These are phyloP conservation scores for Gavialis gangeticus DNA, from an alignment of 2,113 vertebrate genomes.

Conservation along the genomic window DNA sequence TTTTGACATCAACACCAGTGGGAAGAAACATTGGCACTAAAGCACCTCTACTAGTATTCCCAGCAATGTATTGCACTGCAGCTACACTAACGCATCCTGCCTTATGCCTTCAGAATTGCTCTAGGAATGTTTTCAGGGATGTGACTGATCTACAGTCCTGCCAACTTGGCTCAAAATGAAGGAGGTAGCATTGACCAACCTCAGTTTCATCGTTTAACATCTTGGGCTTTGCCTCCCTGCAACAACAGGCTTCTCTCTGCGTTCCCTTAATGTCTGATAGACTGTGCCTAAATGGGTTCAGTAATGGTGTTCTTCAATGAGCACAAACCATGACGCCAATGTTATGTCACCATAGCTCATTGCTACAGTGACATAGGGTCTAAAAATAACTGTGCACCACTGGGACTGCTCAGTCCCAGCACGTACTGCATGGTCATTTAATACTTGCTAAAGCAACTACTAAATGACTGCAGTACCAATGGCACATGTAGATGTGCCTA, in stretches of 20 bases:
- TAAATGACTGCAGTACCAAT: no score
- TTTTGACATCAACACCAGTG: conserved; percentile 51
- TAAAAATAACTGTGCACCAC: no score
- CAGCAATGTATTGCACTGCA: background rate
- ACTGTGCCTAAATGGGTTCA: background rate
- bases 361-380: background rate
- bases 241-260: background rate
- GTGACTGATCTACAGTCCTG: background rate
- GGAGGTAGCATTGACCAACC: background rate
- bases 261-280: background rate
- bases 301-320: background rate
- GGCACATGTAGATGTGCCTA: no score
- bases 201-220: background rate
- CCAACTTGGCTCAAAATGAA: background rate
- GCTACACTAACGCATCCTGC: conserved; percentile 1
- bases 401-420: no score
- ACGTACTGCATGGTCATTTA: no score
- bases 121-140: background rate
- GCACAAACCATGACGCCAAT: no score
- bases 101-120: background rate
- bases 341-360: background rate
- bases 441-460: no score
- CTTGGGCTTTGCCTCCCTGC: background rate
- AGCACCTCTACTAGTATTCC: conserved; percentile 31
- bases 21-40: background rate